phyloP scores from a whole-genome alignment of 1,140 invertebrate species.

The Cepaea nemoralis region DNA sequence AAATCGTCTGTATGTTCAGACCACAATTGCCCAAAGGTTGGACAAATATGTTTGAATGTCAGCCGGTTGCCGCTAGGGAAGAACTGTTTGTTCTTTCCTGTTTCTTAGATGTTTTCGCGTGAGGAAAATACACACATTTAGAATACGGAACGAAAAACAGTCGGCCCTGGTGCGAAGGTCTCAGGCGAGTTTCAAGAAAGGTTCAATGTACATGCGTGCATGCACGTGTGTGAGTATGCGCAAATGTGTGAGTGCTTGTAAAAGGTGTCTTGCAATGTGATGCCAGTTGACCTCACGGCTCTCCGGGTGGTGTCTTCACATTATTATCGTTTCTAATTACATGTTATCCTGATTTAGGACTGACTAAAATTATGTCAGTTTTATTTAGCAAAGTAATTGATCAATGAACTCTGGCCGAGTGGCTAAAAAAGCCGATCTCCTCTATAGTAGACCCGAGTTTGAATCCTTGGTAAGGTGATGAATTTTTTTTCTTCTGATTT shows the following conservation, averaged over 20 bases:
- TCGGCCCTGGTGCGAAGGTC: background rate
- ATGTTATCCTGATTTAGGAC: too few relatives aligned
- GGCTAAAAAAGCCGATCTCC: too few relatives aligned
- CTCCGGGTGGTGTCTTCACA: background rate
- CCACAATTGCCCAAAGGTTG: constrained; percentile 7
- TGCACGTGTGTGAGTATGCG: background rate
- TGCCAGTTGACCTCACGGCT: background rate
- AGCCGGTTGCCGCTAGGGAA: background rate
- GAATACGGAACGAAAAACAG: background rate
- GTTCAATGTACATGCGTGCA: background rate
- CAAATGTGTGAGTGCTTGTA: background rate
- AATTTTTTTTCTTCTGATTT: too few relatives aligned
- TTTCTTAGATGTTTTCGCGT: background rate
- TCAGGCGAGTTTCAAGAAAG: background rate
- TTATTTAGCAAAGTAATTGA: too few relatives aligned
- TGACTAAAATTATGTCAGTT: too few relatives aligned
- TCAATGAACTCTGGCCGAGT: too few relatives aligned
- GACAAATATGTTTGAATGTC: background rate
- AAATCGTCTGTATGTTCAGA: background rate
- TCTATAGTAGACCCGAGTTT: too few relatives aligned
- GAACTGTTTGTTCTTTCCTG: constrained; percentile 8
- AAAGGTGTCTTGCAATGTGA: background rate
- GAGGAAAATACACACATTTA: constrained; percentile 13
- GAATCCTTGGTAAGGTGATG: too few relatives aligned
- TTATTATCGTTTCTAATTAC: too few relatives aligned